Conservation (phyloP, 2,888 invertebrate species). For the Aspidiotus destructor region DNA sequence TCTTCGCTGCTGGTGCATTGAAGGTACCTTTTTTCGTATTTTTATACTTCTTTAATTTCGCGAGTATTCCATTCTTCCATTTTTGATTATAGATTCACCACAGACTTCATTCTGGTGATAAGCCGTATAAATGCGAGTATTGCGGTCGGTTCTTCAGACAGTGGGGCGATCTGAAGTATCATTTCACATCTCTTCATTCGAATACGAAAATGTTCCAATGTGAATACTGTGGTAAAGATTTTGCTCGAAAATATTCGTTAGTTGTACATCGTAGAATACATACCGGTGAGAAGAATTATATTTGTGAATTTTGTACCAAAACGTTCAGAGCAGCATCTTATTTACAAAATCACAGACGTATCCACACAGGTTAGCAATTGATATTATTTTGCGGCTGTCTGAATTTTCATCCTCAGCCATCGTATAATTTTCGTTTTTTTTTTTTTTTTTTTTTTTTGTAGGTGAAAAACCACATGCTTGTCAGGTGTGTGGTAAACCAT, state of each 20-base stretch:
- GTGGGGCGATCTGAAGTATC: constrained; percentile 82
- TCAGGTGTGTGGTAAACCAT: constrained; percentile 65
- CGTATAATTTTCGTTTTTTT: not conserved
- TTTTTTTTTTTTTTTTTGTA: constrained; percentile 40
- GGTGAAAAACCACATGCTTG: constrained; percentile 71
- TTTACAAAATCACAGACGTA: constrained; percentile 69
- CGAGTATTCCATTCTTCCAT: not conserved
- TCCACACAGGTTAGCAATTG: constrained; percentile 60
- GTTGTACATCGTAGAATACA: constrained; percentile 77
- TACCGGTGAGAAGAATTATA: constrained; percentile 77
- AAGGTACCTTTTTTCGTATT: constrained; percentile 48
- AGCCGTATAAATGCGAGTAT: constrained; percentile 70
- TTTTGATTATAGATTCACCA: constrained; percentile 53
- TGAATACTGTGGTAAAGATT: constrained; percentile 80
- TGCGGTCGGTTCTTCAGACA: constrained; percentile 73
- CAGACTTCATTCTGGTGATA: constrained; percentile 71
- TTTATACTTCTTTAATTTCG: not conserved
- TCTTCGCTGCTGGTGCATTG: constrained; percentile 70
- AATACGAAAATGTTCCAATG: constrained; percentile 73
- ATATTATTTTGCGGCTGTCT: not conserved
- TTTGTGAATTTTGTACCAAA: constrained; percentile 73
- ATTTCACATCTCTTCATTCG: constrained; percentile 71
- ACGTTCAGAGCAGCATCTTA: constrained; percentile 78
- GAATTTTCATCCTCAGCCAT: not conserved
- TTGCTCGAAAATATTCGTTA: constrained; percentile 76